phyloP scores from a whole-genome alignment of 2,797 vertebrate genomes.

The Sternotherus odoratus region DNA sequence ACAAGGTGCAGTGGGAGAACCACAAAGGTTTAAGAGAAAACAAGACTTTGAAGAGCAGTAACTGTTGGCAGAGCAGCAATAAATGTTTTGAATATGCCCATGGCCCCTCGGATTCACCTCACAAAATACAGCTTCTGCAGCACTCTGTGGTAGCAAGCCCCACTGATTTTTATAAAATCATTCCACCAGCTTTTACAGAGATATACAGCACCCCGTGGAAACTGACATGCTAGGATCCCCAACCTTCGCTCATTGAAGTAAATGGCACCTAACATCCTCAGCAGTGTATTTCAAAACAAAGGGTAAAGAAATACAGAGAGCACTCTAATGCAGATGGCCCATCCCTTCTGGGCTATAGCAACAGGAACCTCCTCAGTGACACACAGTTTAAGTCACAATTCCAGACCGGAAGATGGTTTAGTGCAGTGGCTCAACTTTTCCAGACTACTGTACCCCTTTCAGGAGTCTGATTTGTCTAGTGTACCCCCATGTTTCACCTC shows the following conservation, averaged over 20 bases:
- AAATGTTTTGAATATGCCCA: background rate
- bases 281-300: background rate
- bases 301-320: background rate
- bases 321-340: background rate
- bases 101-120: background rate
- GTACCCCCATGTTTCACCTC: no score
- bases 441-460: no score
- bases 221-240: background rate
- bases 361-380: background rate
- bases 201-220: background rate
- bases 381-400: no score
- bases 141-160: background rate
- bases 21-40: background rate
- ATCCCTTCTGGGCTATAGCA: background rate
- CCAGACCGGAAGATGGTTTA: no score
- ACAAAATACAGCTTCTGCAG: background rate
- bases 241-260: background rate
- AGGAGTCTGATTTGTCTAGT: no score
- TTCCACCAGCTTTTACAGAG: background rate
- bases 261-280: background rate
- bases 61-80: no score
- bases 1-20: background rate
- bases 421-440: no score
- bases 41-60: background rate
- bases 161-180: rapidly evolving